Conservation (phyloP, 1,140 invertebrate species). For the Plectrocnemia conspersa region DNA sequence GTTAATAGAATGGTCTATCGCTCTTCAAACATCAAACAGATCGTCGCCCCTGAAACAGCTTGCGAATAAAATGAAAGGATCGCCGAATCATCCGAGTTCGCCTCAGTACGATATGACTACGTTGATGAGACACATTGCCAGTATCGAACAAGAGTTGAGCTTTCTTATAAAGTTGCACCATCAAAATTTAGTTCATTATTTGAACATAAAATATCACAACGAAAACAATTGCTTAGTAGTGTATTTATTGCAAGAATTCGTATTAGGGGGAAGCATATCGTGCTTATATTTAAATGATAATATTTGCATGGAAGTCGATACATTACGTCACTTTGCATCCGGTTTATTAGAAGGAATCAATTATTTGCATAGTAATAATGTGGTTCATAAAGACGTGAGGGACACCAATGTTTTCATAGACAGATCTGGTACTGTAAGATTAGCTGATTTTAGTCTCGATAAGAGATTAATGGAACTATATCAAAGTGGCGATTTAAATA, state of each 20-base stretch:
- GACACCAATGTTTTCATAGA: conserved; percentile 64
- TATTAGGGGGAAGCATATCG: conserved; percentile 50
- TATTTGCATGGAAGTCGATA: conserved; percentile 52
- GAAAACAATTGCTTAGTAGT: conserved; percentile 56
- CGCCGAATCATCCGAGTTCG: conserved; percentile 19
- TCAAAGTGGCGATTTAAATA: conserved; percentile 19
- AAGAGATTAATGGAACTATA: conserved; percentile 28
- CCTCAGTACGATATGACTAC: conserved; percentile 13
- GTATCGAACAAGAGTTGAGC: conserved; percentile 69
- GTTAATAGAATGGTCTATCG: conserved; percentile 67
- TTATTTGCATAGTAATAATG: conserved; percentile 71
- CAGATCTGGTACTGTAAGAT: conserved; percentile 52
- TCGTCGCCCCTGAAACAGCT: conserved; percentile 15
- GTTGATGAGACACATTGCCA: conserved; percentile 41
- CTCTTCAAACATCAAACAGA: conserved; percentile 28
- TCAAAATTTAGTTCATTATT: conserved; percentile 66
- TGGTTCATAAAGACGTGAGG: conserved; percentile 71
- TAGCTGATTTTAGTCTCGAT: conserved; percentile 70
- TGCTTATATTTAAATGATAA: conserved; percentile 52
- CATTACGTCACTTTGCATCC: conserved; percentile 41
- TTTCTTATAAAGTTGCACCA: conserved; percentile 64
- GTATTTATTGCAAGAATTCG: conserved; percentile 64
- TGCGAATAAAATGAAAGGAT: conserved; percentile 24
- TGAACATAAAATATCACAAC: conserved; percentile 62
- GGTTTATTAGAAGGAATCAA: conserved; percentile 63